Base-by-base conservation (phyloP, 2,113 vertebrate genomes). In the Crotalus tigris region DNA sequence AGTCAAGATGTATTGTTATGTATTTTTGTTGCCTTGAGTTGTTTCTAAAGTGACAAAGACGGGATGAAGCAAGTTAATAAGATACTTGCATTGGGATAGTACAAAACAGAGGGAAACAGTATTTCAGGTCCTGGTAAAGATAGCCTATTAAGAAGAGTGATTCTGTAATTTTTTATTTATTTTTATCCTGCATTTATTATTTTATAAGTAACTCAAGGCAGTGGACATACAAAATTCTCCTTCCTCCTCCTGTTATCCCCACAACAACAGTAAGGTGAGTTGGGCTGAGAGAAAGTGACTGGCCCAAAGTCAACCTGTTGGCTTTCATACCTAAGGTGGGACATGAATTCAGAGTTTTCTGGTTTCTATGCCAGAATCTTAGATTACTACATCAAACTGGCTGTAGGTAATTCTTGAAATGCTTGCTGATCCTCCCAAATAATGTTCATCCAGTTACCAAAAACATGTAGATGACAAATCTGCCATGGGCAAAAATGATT, bases 401-500 rank as follows among this genome's bases (percentile, higher is more conserved):
- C 53, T 54, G 2, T 54, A 54, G 12, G 53, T 61, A 61, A 33
- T 17, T 33, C 64, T 75, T n/a, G 64, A 33, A 33, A 75, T 33
- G 29, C 64, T 69, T 69, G 64, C 29, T 69, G 4, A 69, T 5
- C 15, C 64, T 33, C 15, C 69, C 29, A 85, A 51, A 59, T 15
- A 26, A 55, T 69, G 44, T 85, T 85, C 49, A 61, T 23, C 57
- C 21, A 89, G 64, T 17, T 94, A 88, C 90, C 89, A 92, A 95
- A 95, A 89, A 26, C 53, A 55, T 61, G 12, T 0, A 89, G 92
- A 29, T 51, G 46, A 90, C 21, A 57, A 85, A 90, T 91, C 94
- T 95, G 86, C 94, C 92, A 96, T 88, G 91, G 87, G 54, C 94
- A 93, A 96, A 96, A 75, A 0, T 92, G 89, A 91, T 91, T 95